Evolutionary conservation across 1,140 invertebrate species (phyloP), one percentile per base, ranked within the genome.

Genomic region (Drosophila obscura): DNA sequence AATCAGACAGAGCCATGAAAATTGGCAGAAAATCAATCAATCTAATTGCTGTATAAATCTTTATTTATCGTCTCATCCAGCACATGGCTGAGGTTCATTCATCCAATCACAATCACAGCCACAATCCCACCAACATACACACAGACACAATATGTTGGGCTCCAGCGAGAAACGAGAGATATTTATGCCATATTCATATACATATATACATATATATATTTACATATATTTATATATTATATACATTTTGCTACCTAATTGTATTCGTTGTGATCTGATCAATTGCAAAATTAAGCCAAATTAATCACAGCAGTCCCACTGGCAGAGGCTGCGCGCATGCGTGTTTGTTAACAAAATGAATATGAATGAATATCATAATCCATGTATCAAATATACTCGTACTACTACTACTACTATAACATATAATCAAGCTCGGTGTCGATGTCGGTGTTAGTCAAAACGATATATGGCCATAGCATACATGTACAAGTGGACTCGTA

Each of bases 311-410:
- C 85, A 90, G 87, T 76, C 81, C 63, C 53, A 48, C 65, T 81
- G 87, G 85, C 85, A 73, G 31, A 22, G 85, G 65, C 87, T 90
- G 85, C 85, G 87, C 77, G 85, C 85, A 90, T 90, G 85, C 85
- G 72, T 90, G 80, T 77, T 83, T 88, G 84, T 88, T 88, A 76
- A 68, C 44, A 61, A 80, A 59, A 68, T 24, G 53, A 55, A 66
- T 60, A 35, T 58, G 31, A 56, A 69, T 80, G 63, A 74, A 79
- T 69, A 77, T 85, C 69, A 65, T 72, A 73, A 85, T 81, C 61
- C 56, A 69, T 55, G 55, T 53, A 58, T 44, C 56, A 73, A 61
- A 77, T 56, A 80, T 59, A 39, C 35, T 39, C 45, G 56, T 74
- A 75, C 56, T 11, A 35, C 11, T 39, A 56, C 60, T 74, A 75